Conservation (phyloP, 1,140 invertebrate species). For the Drosophila kohkoa region DNA sequence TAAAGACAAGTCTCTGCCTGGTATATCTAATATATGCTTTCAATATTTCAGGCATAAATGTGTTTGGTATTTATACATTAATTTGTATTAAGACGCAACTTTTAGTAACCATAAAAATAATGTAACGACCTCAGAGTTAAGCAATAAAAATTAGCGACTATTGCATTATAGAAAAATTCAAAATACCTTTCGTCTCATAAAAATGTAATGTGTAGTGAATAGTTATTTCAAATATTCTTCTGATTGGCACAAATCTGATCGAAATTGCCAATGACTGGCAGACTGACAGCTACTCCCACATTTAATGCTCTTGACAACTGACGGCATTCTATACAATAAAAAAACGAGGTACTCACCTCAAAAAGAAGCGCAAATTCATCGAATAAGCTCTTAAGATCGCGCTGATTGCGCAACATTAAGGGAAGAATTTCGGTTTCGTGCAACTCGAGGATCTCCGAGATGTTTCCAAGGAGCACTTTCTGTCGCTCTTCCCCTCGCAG, state of each 20-base stretch:
- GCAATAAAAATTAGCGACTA: too few species aligned
- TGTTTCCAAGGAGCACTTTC: conserved; percentile 64
- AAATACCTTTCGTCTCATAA: too few species aligned
- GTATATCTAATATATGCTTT: too few species aligned
- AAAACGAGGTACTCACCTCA: conserved; percentile 61
- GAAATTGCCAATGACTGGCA: conserved; percentile 17
- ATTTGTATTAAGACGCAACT: too few species aligned
- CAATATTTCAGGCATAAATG: too few species aligned
- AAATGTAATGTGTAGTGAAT: too few species aligned
- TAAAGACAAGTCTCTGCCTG: too few species aligned
- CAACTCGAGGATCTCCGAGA: conserved; percentile 70
- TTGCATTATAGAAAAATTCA: too few species aligned
- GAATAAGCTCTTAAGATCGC: conserved; percentile 78
- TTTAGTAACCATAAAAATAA: too few species aligned
- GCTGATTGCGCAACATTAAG: conserved; percentile 74
- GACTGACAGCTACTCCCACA: conserved; percentile 11
- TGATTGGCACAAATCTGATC: conserved; percentile 5
- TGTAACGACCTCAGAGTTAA: too few species aligned
- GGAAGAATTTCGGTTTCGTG: conserved; percentile 79
- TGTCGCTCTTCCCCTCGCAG: conserved; percentile 64
- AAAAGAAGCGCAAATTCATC: conserved; percentile 77
- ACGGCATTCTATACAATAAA: conserved; percentile 3
- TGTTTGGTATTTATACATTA: too few species aligned
- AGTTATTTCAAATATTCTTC: not conserved
- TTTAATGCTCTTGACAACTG: not conserved